A percentile compares a stretch with the other conserved stretches of the same genome.
Conservation (phyloP, 2,888 invertebrate genomes). For the Caenorhabditis imperialis region DNA sequence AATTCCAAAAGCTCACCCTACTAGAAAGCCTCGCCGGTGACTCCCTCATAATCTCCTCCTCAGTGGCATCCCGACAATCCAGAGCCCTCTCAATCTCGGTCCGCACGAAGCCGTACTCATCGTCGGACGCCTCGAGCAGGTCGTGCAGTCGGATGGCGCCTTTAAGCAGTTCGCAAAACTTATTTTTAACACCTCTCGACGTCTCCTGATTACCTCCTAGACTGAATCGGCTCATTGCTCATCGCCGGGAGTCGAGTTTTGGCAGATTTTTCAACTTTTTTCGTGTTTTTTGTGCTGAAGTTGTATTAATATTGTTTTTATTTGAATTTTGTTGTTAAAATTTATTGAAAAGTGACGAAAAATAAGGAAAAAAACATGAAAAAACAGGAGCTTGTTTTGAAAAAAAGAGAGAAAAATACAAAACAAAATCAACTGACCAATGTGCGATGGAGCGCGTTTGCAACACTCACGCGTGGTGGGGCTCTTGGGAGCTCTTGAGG, state of each 20-base stretch:
- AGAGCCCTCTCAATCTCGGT: slow-evolving; percentile 56
- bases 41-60: slow-evolving; percentile 41
- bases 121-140: slow-evolving; percentile 60
- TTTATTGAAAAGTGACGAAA: no score
- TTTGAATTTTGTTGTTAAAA: no score
- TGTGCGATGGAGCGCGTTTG: no score
- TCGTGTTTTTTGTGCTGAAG: not conserved
- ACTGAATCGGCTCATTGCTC: slow-evolving; percentile 43
- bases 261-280: no score
- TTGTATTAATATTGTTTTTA: not conserved
- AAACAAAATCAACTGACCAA: slow-evolving; percentile 41
- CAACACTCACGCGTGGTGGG: no score
- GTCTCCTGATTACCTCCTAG: slow-evolving; percentile 34
- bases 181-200: not conserved
- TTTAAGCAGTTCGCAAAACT: slow-evolving; percentile 25
- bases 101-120: slow-evolving; percentile 62
- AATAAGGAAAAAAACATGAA: no score
- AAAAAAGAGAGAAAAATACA: no score
- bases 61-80: slow-evolving; percentile 50
- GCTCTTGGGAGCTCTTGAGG: no score
- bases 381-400: no score
- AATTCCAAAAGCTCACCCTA: slow-evolving; percentile 18
- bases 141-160: slow-evolving; percentile 64
- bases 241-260: no score
- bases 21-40: slow-evolving; percentile 16